These are phyloP conservation scores for Caenorhabditis tropicalis DNA, from an alignment of 1,140 invertebrate genomes.

Conservation along the genomic window DNA sequence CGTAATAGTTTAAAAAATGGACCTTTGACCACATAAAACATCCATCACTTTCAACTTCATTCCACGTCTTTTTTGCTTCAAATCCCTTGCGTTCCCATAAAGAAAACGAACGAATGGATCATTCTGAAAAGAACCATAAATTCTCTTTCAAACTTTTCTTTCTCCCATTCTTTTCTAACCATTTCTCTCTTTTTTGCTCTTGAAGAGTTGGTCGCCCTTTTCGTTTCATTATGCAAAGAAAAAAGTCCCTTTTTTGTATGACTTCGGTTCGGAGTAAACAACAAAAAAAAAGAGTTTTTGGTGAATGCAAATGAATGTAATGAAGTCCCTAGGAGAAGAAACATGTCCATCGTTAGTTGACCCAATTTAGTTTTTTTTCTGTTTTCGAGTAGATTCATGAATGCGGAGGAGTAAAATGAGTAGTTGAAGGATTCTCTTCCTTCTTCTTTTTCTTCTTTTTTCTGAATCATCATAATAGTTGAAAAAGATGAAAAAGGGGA, in stretches of 20 bases:
- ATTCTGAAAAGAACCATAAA: constrained; percentile 30
- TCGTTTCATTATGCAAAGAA: constrained; percentile 36
- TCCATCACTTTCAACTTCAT: neutral
- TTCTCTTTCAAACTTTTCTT: neutral
- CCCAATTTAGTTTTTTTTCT: constrained; percentile 25
- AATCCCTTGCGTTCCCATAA: constrained; percentile 34
- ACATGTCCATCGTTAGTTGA: constrained; percentile 23
- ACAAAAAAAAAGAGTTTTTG: neutral
- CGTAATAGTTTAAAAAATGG: neutral
- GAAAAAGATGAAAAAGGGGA: neutral
- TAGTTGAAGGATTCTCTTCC: neutral
- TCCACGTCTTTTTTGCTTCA: neutral
- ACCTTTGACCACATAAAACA: constrained; percentile 13
- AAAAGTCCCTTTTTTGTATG: neutral
- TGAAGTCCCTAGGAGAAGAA: neutral
- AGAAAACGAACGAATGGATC: constrained; percentile 33
- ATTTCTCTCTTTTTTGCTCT: constrained; percentile 14
- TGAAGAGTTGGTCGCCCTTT: neutral
- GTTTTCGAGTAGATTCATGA: neutral
- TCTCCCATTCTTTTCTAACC: neutral
- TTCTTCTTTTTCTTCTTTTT: neutral
- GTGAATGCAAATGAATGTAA: constrained; percentile 36
- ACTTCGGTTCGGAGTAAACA: constrained; percentile 4
- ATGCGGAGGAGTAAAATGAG: neutral
- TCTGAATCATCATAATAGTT: constrained; percentile 32